Evolutionary conservation across 1,140 invertebrate genomes (phyloP), one percentile per base, ranked within the genome.

Genomic region (Himalopsyche phryganea): DNA sequence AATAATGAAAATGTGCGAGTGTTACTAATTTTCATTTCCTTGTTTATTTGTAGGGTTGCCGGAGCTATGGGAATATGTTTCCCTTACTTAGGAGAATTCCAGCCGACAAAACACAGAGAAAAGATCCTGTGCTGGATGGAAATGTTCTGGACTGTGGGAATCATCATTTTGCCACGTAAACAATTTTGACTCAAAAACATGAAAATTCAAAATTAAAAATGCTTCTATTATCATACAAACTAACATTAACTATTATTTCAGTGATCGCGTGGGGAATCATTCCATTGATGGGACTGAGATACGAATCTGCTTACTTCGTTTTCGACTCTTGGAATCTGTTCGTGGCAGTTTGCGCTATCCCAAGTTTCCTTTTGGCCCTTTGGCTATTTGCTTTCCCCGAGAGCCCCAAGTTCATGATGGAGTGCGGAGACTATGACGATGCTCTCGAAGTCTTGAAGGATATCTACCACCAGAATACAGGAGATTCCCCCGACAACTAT

Each of bases 391-490:
- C 83, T 19, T 90, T 93, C 74, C 91, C 90, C 2, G 91, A 93
- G 72, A 92, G 89, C 70, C 90, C 91, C 1, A 92, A 91, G 68
- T 93, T 89, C 69, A 79, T 91, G 48, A 79, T 92, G 61, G 85
- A 88, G 66, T 85, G 84, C 68, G 87, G 88, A 42, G 83, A 88
- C 67, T 81, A 86, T 17, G 84, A 89, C 11, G 85, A 86, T 33
- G 86, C 89, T 4, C 72, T 90, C 0, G 73, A 83, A 44, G 81
- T 87, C 15, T 79, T 91, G 11, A 81, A 81, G 63, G 73, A 81
- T 64, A 85, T 91, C 63, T 90, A 85, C 69, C 69, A 80, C 3
- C 78, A 80, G 45, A 91, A 91, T 66, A 89, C 85, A 7, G 84
- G 85, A 13, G 81, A 85, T 38, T 76, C 80, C 48, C 78, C 81